phyloP scores from a whole-genome alignment of 2,797 vertebrate genomes.

The Helicolenus hilgendorfi region DNA sequence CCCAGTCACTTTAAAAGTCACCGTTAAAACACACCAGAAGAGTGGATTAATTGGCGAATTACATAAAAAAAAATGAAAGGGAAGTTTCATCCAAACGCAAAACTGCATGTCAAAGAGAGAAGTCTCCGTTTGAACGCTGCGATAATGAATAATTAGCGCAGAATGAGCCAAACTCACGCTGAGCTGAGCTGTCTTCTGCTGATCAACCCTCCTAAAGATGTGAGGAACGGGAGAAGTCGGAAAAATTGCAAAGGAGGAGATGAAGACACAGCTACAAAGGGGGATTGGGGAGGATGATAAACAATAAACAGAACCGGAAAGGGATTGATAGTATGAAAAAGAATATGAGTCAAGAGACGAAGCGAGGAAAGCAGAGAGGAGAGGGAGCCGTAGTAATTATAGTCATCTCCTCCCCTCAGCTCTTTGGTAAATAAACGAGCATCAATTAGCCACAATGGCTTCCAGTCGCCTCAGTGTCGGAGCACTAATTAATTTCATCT shows the following conservation, averaged over 20 bases:
- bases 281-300: not conserved
- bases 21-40: slow-evolving; percentile 1
- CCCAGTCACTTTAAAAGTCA: slow-evolving; percentile 1
- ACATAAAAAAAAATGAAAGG: slow-evolving; percentile 10
- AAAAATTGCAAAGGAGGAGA: slow-evolving; percentile 42
- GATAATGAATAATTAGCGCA: slow-evolving; percentile 62
- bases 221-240: slow-evolving; percentile 5
- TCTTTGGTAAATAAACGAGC: slow-evolving; percentile 73
- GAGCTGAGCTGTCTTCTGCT: slow-evolving; percentile 47
- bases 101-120: slow-evolving; percentile 21
- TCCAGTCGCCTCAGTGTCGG: slow-evolving; percentile 47
- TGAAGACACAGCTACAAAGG: slow-evolving; percentile 22
- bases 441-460: slow-evolving; percentile 68
- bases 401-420: slow-evolving; percentile 54
- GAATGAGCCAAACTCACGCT: slow-evolving; percentile 37
- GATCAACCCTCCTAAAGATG: slow-evolving; percentile 38
- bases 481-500: slow-evolving; percentile 57
- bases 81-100: slow-evolving; percentile 14
- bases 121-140: slow-evolving; percentile 40
- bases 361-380: slow-evolving; percentile 9
- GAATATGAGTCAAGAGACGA: not conserved
- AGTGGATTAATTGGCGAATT: slow-evolving; percentile 18
- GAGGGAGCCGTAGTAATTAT: slow-evolving; percentile 57
- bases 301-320: slow-evolving; percentile 48
- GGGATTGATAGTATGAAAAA: slow-evolving; percentile 31